Evolutionary conservation across 2,797 vertebrate genomes (phyloP), one percentile per base, ranked within the genome.

Genomic region (Mallotus villosus): DNA sequence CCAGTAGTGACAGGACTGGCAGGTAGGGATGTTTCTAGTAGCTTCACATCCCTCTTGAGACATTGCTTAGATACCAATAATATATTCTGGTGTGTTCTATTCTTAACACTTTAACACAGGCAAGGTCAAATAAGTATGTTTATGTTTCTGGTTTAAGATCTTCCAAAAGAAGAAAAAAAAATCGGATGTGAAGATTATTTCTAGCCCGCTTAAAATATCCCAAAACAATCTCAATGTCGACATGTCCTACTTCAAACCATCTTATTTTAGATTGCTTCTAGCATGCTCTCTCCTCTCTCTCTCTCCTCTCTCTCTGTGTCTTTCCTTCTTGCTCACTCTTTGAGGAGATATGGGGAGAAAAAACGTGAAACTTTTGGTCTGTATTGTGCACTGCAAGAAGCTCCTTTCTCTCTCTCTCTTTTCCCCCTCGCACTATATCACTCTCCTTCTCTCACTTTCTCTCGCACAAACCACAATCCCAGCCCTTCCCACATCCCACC

Each of bases 401-500:
- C 9, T 41, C 37, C 37, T 41, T 41, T 41, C 37, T 11, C 37
- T 8, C 5, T 37, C 34, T 37, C 34, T 41, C 7, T 27, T 24
- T 63, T 7, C 32, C 32, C 32, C 7, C 19, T n/a, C 19, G 41
- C 19, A 25, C 25, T 25, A 2, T 25, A 25, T 21, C 29, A 21
- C 32, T 63, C 27, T 19, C 27, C 8, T 32, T 21, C 7, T 41
- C 34, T 22, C 9, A 5, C n/a, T 24, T 80, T 80, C 71, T 75
- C 68, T 68, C 69, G 74, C 27, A 55, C 29, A 49, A 58, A 75
- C 81, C 77, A 60, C 77, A 71, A 75, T 63, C 70, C 74, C 70
- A 64, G 80, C 6, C 17, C 80, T 86, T 89, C 86, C 86, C 84
- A 88, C 82, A 86, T 87, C 86, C 89, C 82, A 84, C 87, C 88